Percentiles rank a stretch among this genome's conserved stretches.
Conservation (phyloP, 2,113 vertebrate genomes). For the Lonchura striata region DNA sequence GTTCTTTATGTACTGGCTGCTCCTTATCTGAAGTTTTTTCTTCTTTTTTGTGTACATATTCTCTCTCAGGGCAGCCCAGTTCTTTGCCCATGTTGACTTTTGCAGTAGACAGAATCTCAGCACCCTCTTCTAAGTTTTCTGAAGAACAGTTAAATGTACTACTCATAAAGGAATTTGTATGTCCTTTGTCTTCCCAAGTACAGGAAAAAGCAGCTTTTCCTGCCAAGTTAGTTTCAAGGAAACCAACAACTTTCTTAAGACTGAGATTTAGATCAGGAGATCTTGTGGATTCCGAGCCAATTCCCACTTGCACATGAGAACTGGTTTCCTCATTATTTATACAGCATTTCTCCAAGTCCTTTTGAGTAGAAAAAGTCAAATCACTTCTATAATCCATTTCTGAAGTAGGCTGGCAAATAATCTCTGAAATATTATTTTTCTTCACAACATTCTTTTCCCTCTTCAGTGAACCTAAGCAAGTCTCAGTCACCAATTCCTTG, state of each 20-base stretch:
- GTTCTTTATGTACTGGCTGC: neutral
- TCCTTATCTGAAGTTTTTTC: neutral
- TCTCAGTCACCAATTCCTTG: neutral
- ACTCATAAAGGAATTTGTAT: neutral
- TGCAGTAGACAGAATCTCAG: neutral
- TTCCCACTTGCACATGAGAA: neutral
- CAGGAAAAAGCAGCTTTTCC: neutral
- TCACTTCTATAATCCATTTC: neutral
- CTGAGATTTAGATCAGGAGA: neutral
- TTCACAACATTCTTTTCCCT: neutral
- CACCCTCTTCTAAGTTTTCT: neutral
- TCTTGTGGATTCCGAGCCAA: neutral
- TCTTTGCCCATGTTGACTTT: neutral
- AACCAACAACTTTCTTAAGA: neutral
- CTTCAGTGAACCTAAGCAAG: neutral
- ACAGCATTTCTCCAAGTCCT: neutral
- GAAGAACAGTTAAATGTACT: neutral
- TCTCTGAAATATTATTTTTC: neutral
- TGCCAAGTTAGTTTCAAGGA: neutral
- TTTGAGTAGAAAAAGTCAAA: neutral
- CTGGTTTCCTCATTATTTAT: neutral
- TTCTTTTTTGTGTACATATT: neutral
- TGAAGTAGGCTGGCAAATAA: neutral
- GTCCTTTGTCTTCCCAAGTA: neutral
- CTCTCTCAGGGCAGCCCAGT: neutral